phyloP scores from a whole-genome alignment of 92 coral and sea anemone genomes.

The Meandrina meandrites region DNA sequence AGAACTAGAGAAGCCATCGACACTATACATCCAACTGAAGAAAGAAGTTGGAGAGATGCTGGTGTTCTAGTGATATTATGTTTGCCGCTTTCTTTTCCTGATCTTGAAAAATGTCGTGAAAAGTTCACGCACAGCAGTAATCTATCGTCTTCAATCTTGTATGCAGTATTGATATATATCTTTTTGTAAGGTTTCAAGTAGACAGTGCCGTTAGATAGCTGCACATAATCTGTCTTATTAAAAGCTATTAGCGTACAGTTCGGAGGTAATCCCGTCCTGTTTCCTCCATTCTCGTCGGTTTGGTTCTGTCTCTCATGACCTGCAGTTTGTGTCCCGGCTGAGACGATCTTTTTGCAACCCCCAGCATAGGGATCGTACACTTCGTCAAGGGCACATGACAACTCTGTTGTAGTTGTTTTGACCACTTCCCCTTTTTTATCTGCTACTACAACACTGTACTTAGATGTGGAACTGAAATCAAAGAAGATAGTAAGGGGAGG shows the following conservation, averaged over 20 bases:
- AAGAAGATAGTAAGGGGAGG: conserved; percentile 56
- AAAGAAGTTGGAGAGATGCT: neutral
- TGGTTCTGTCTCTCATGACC: neutral
- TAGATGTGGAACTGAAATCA: conserved; percentile 49
- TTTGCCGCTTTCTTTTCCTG: neutral
- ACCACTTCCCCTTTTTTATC: neutral
- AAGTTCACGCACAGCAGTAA: conserved; percentile 7
- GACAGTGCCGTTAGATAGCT: neutral
- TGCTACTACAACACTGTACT: conserved; percentile 26
- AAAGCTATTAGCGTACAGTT: conserved; percentile 17
- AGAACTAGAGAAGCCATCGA: conserved; percentile 38
- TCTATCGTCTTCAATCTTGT: neutral
- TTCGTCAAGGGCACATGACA: conserved; percentile 24
- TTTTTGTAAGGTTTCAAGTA: neutral
- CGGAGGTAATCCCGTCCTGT: neutral
- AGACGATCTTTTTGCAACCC: conserved; percentile 27
- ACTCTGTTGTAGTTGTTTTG: neutral
- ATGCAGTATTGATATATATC: neutral
- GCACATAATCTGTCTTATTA: conserved; percentile 10
- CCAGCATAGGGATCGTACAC: conserved; percentile 49
- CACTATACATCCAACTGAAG: conserved; percentile 29
- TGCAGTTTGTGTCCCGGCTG: neutral
- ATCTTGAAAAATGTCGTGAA: neutral
- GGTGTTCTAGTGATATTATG: neutral
- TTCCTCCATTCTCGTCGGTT: neutral